Percentiles rank a stretch among this genome's conserved stretches.
These are phyloP conservation scores for Poeciliopsis retropinna DNA, from an alignment of 2,113 vertebrate species.

Conservation along the genomic window DNA sequence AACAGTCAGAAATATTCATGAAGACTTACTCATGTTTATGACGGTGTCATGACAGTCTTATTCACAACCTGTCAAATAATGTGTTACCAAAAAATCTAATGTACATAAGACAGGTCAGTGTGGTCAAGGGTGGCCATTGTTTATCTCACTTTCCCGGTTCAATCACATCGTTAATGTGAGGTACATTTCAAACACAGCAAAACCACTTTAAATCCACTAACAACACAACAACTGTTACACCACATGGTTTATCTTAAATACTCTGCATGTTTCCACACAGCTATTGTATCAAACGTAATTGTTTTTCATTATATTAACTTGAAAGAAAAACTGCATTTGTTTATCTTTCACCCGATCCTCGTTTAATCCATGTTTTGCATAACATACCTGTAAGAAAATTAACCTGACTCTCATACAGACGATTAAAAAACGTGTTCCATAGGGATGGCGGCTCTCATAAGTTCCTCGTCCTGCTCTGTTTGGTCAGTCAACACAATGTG, in stretches of 20 bases:
- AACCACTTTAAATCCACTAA: background rate
- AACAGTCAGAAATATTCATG: no score
- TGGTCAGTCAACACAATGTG: conserved; percentile 38
- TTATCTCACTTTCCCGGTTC: background rate
- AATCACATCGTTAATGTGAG: background rate
- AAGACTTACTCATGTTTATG: no score
- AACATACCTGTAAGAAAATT: no score
- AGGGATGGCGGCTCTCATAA: conserved; percentile 25
- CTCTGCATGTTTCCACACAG: no score
- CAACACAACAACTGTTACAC: background rate
- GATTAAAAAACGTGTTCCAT: conserved; percentile 47
- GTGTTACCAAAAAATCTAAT: background rate
- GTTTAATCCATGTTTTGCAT: no score
- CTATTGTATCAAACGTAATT: no score
- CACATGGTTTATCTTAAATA: background rate
- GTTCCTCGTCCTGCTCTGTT: conserved; percentile 32
- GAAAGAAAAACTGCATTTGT: no score
- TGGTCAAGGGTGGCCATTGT: background rate
- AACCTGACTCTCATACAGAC: background rate
- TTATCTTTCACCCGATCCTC: no score
- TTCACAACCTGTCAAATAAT: no score
- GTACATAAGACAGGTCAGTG: background rate
- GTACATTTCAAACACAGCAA: background rate
- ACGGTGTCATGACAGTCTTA: no score
- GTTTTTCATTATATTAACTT: no score